Percentiles rank a stretch among this genome's conserved stretches.
Conservation (phyloP, 2,113 vertebrate species). For the Mesembrinibis cayennensis region DNA sequence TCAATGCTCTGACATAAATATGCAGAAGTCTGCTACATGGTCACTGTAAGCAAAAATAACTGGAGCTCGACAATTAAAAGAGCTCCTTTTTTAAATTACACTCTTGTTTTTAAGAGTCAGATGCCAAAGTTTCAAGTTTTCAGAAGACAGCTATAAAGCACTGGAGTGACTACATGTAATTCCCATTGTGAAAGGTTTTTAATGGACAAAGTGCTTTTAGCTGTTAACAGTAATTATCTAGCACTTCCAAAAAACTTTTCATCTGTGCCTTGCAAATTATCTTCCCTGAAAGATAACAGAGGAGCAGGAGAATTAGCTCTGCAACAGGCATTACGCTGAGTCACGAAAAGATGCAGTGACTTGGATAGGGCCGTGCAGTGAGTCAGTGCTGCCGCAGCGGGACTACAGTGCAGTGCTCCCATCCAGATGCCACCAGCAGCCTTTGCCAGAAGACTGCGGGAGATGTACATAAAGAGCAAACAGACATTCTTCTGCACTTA, state of each 20-base stretch:
- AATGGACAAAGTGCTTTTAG: constrained; percentile 24
- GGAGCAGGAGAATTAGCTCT: constrained; percentile 6
- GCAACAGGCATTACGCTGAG: constrained; percentile 1
- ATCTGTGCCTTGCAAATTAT: not conserved
- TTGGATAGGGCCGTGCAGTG: not conserved
- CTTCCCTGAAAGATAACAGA: not conserved
- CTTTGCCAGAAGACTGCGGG: not conserved
- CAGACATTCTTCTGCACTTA: not conserved
- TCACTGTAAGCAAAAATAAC: constrained; percentile 11
- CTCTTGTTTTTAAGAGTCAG: not conserved
- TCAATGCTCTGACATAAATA: not conserved
- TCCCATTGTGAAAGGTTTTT: not conserved
- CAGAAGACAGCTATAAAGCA: not conserved
- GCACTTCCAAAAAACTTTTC: not conserved
- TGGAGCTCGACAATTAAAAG: not conserved
- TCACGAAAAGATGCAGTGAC: not conserved
- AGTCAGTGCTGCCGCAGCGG: not conserved
- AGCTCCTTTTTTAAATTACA: not conserved
- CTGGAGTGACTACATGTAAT: too few species aligned
- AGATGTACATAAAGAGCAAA: not conserved
- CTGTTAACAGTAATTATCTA: constrained; percentile 40
- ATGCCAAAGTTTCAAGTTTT: not conserved
- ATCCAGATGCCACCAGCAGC: not conserved
- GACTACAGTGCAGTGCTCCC: not conserved
- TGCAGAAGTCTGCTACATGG: not conserved